These are phyloP conservation scores for Etheostoma cragini DNA, from an alignment of 2,113 vertebrate species.

Conservation along the genomic window DNA sequence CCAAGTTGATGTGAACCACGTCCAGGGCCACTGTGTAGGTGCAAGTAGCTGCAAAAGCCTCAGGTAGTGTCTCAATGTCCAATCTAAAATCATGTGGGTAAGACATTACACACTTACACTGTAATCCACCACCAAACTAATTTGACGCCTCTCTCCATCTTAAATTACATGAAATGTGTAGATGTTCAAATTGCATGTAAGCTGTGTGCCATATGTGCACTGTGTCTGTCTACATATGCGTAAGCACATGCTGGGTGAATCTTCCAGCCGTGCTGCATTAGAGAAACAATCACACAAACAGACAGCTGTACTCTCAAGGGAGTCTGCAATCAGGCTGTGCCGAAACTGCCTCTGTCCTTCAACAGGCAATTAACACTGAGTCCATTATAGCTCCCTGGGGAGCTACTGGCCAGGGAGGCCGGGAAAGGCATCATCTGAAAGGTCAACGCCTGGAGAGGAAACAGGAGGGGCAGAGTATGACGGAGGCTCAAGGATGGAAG, in stretches of 20 bases:
- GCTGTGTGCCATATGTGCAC: not conserved
- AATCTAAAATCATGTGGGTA: not conserved
- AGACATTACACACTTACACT: not conserved
- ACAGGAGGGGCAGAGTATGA: slow-evolving; percentile 70
- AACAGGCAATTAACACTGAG: slow-evolving; percentile 89
- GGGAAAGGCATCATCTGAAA: slow-evolving; percentile 86
- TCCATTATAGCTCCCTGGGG: slow-evolving; percentile 87
- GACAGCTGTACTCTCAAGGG: slow-evolving; percentile 86
- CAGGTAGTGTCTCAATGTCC: slow-evolving; percentile 29
- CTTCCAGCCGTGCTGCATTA: slow-evolving; percentile 77
- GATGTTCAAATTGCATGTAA: not conserved
- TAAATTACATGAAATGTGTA: slow-evolving; percentile 22
- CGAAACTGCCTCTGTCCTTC: slow-evolving; percentile 89
- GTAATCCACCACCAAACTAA: not conserved
- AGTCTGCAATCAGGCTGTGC: slow-evolving; percentile 86
- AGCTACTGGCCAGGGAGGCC: slow-evolving; percentile 73
- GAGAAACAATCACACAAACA: slow-evolving; percentile 83
- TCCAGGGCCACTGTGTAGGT: slow-evolving; percentile 41
- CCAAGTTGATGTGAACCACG: slow-evolving; percentile 68
- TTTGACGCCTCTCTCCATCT: not conserved
- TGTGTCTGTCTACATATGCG: slow-evolving; percentile 43
- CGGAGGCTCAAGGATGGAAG: slow-evolving; percentile 66
- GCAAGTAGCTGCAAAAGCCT: slow-evolving; percentile 32
- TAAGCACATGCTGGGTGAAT: slow-evolving; percentile 50
- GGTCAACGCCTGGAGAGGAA: slow-evolving; percentile 87